Conservation (phyloP, 1,140 invertebrate species). For the Luehdorfia chinensis region DNA sequence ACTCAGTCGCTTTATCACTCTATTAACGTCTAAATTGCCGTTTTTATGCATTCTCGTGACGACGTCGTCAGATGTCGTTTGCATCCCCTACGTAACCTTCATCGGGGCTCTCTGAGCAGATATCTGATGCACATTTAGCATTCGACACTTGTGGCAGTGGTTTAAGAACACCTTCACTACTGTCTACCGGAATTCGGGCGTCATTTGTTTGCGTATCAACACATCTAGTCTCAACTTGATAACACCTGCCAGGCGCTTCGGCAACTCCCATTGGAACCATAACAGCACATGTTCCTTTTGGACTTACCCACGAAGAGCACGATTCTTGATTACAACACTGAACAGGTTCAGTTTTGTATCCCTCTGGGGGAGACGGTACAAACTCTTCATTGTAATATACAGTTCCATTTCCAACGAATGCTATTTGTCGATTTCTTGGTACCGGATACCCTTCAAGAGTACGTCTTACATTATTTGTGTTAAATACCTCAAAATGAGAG, state of each 20-base stretch:
- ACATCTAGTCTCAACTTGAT: slow-evolving; percentile 70
- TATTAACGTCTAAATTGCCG: slow-evolving; percentile 59
- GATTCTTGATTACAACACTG: slow-evolving; percentile 55
- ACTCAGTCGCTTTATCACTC: slow-evolving; percentile 75
- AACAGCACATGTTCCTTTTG: slow-evolving; percentile 63
- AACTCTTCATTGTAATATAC: slow-evolving; percentile 79
- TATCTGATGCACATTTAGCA: slow-evolving; percentile 75
- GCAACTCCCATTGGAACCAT: slow-evolving; percentile 63
- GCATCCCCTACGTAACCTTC: slow-evolving; percentile 91
- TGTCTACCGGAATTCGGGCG: slow-evolving; percentile 49
- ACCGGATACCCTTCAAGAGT: slow-evolving; percentile 88
- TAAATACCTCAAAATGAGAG: slow-evolving; percentile 63
- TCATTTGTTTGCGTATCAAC: slow-evolving; percentile 79
- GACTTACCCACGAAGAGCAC: slow-evolving; percentile 57
- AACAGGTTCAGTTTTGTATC: slow-evolving; percentile 78
- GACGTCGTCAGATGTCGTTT: slow-evolving; percentile 81
- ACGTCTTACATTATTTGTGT: slow-evolving; percentile 82
- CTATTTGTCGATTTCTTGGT: slow-evolving; percentile 66
- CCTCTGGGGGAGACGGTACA: slow-evolving; percentile 84
- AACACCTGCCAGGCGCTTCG: slow-evolving; percentile 54
- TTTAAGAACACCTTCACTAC: slow-evolving; percentile 60
- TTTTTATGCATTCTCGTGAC: slow-evolving; percentile 66
- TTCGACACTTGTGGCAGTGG: slow-evolving; percentile 65
- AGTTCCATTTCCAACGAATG: slow-evolving; percentile 61
- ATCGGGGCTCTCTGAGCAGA: slow-evolving; percentile 89